Evolutionary conservation across 2,888 invertebrate species (phyloP), one percentile per base, ranked within the genome.

Genomic region (Trissonchulus latispiculum): DNA sequence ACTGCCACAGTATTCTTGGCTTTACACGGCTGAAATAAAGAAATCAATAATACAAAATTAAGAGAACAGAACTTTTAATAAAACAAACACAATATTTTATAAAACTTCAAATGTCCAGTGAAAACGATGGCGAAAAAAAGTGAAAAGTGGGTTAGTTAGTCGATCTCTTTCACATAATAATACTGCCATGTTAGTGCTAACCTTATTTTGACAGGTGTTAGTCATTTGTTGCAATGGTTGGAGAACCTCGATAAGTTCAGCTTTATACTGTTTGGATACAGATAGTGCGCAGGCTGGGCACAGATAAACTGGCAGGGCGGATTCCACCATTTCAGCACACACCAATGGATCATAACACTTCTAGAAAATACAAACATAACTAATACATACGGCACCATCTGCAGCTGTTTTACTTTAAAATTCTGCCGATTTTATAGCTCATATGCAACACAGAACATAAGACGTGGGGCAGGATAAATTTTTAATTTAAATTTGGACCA

Each of bases 301-400:
- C 1, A 97, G 87, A 83, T 94, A 95, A 15, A 97, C 87, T 0
- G 97, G 97, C 29, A 97, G 96, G 0, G 96, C 93, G 74, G 90
- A 84, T 77, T 86, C 86, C 1, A 84, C 83, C 0, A 79, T 77
- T 71, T 81, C 81, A 62, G 83, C 93, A 78, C 93, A 91, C 80
- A 93, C 90, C 82, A 90, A 90, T 83, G 95, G 95, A 85, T 95
- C 93, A 84, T 91, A 91, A 85, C 95, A 96, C 79, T 95, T 92
- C 87, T 96, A 92, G 67, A 91, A 91, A 1, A 68, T 70, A 61
- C 23, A 48, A n/a, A n/a, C n/a, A n/a, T n/a, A n/a, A n/a, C n/a
- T n/a, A n/a, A n/a, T n/a, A n/a, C n/a, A n/a, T n/a, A n/a, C n/a
- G n/a, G n/a, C n/a, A n/a, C n/a, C n/a, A n/a, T n/a, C n/a, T n/a